Evolutionary conservation across 2,113 vertebrate genomes (phyloP).

Genomic region (Tympanuchus pallidicinctus): DNA sequence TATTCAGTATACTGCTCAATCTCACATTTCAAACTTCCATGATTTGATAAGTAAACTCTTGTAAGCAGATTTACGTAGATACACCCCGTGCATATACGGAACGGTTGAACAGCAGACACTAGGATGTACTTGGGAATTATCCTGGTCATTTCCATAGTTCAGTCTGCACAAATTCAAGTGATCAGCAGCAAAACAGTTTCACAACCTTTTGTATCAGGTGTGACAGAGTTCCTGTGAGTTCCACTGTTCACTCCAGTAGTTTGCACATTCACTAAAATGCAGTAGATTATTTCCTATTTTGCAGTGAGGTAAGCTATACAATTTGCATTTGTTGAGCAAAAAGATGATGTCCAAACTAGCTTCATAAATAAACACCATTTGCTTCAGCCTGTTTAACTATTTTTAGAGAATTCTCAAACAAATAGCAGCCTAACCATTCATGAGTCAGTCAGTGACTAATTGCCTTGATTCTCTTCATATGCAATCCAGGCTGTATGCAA

Average conservation of each 20-base stretch:
- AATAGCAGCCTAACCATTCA: conserved; percentile 17
- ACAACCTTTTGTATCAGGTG: background rate
- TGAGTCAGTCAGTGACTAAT: conserved; percentile 50
- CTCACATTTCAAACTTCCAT: background rate
- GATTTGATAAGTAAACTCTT: background rate
- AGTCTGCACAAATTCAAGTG: background rate
- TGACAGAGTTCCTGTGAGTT: background rate
- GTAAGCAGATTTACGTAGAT: background rate
- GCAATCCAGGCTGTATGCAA: background rate
- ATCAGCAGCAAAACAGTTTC: fast-evolving
- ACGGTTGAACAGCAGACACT: background rate
- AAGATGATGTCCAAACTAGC: background rate
- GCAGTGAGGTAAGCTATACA: background rate
- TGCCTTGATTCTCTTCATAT: background rate
- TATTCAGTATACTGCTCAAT: background rate
- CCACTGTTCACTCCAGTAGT: background rate
- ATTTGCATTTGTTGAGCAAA: background rate
- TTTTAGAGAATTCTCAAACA: conserved; percentile 34
- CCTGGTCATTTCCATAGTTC: background rate
- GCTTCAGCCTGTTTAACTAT: conserved; percentile 12
- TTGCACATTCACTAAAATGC: background rate
- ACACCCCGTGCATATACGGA: background rate
- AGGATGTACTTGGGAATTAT: background rate
- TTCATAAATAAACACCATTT: background rate
- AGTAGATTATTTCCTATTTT: background rate